These are phyloP conservation scores for Pantala flavescens DNA, from an alignment of 1,140 invertebrate species.

Conservation along the genomic window DNA sequence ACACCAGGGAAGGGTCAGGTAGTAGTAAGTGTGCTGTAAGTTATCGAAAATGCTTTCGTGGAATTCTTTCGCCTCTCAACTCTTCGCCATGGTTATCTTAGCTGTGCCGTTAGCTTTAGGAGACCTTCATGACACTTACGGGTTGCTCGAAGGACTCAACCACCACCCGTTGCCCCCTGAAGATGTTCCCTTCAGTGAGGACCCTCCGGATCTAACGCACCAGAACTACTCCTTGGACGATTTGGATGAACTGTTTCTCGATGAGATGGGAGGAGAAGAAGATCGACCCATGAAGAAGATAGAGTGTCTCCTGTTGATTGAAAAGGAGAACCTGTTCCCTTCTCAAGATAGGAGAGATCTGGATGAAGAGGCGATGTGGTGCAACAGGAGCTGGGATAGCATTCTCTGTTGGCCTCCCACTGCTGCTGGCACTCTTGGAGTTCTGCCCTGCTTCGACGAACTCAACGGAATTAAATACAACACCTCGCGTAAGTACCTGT, in stretches of 20 bases:
- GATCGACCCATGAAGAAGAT: not conserved
- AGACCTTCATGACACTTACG: no score
- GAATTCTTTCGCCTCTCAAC: no score
- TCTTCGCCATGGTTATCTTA: no score
- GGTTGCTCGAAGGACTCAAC: not conserved
- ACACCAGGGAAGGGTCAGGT: no score
- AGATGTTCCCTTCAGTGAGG: not conserved
- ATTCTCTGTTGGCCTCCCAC: conserved; percentile 71
- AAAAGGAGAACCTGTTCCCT: not conserved
- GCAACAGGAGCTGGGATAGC: conserved; percentile 53
- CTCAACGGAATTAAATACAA: conserved; percentile 67
- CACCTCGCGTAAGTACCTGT: conserved; percentile 45
- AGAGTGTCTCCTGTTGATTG: not conserved
- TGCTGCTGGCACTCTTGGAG: conserved; percentile 44
- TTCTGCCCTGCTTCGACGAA: conserved; percentile 60
- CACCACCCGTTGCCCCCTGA: not conserved
- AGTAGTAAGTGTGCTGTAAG: no score
- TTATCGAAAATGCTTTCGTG: no score
- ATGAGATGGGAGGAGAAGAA: no score
- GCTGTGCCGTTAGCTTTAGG: no score
- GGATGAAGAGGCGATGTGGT: conserved; percentile 27
- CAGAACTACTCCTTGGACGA: not conserved
- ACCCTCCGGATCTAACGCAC: not conserved
- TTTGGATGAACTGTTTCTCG: not conserved
- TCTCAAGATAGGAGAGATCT: not conserved